A percentile compares a stretch with the other conserved stretches of the same genome.
Conservation (phyloP, 2,888 invertebrate species). For the Meteorus cinctellus region DNA sequence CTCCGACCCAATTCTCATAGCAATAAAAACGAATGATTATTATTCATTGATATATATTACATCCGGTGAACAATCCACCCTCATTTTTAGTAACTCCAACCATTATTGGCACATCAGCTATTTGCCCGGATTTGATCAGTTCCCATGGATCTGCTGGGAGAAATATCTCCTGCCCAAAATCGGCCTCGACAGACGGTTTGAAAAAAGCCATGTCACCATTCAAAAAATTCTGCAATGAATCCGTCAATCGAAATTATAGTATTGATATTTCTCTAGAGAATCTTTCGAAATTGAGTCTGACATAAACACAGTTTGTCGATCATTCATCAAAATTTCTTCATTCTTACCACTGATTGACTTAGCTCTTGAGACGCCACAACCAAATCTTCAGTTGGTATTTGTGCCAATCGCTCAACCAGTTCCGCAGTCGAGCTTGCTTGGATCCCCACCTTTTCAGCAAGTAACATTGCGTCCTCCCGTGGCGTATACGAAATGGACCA, state of each 20-base stretch:
- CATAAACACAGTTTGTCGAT: not conserved
- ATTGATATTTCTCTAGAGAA: not conserved
- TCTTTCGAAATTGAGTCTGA: too few relatives aligned
- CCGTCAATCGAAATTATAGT: conserved; percentile 7
- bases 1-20: not conserved
- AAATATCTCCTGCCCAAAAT: conserved; percentile 65
- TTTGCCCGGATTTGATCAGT: conserved; percentile 62
- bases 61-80: conserved; percentile 51
- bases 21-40: not conserved
- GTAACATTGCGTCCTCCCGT: conserved; percentile 61
- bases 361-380: conserved; percentile 56
- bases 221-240: conserved; percentile 56
- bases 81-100: conserved; percentile 62
- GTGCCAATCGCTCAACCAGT: conserved; percentile 61
- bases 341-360: conserved; percentile 52
- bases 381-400: conserved; percentile 58
- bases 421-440: conserved; percentile 62
- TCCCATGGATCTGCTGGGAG: conserved; percentile 65
- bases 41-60: conserved; percentile 51
- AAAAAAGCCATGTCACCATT: conserved; percentile 59
- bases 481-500: conserved; percentile 62
- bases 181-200: conserved; percentile 61
- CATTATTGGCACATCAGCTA: conserved; percentile 65
- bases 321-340: not conserved
- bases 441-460: conserved; percentile 66